A percentile compares a stretch with the other conserved stretches of the same genome.
Conservation (phyloP, 2,797 vertebrate species). For the Cyclura pinguis region DNA sequence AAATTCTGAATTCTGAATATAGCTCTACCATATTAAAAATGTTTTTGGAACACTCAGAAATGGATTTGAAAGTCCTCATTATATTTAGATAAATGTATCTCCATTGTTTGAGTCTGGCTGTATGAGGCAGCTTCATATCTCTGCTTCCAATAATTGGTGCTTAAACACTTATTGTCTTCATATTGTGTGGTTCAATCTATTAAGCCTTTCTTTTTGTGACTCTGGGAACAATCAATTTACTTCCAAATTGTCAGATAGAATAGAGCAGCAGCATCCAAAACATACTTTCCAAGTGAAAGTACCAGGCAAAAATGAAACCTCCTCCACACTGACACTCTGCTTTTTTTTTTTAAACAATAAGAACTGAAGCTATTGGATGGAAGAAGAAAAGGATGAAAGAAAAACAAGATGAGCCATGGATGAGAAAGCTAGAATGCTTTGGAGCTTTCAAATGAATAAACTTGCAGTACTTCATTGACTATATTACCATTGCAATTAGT, state of each 20-base stretch:
- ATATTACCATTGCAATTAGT: constrained; percentile 60
- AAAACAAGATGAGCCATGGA: neutral
- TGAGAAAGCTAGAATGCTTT: neutral
- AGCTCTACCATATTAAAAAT: constrained; percentile 26
- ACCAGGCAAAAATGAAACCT: neutral
- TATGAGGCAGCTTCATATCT: constrained; percentile 42
- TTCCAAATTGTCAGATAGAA: constrained; percentile 14
- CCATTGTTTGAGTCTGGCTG: constrained; percentile 17
- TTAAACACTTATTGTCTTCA: constrained; percentile 50
- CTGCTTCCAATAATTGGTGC: constrained; percentile 35
- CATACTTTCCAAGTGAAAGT: constrained; percentile 4
- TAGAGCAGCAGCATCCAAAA: constrained; percentile 6
- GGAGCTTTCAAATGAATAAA: constrained; percentile 3
- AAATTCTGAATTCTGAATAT: constrained; percentile 28
- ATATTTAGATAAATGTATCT: constrained; percentile 34
- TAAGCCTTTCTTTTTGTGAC: constrained; percentile 4
- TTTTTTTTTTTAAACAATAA: neutral
- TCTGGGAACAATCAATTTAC: neutral
- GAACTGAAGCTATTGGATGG: neutral
- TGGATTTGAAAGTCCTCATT: neutral
- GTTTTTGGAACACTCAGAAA: neutral
- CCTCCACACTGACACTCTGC: no score
- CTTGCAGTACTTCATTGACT: constrained; percentile 29
- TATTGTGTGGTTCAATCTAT: constrained; percentile 46
- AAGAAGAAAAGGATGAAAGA: neutral